phyloP scores from a whole-genome alignment of 2,113 vertebrate genomes.

The Rhinoderma darwinii region DNA sequence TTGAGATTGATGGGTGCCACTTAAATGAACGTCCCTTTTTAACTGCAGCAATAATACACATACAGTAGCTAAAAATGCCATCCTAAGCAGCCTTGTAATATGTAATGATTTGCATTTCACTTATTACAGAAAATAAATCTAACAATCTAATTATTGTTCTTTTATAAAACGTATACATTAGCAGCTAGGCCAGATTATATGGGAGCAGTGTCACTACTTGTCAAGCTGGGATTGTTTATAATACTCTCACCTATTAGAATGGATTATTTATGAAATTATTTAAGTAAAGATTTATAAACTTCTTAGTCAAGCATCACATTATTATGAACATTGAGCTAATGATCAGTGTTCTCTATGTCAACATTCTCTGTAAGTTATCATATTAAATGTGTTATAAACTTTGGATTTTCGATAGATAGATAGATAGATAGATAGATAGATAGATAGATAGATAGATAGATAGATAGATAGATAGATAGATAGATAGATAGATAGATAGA shows the following conservation, averaged over 20 bases:
- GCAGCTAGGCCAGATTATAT: neutral
- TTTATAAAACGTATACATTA: slow-evolving; percentile 31
- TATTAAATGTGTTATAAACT: neutral
- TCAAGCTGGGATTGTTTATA: neutral
- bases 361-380: too few species aligned
- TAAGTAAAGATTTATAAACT: neutral
- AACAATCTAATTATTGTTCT: slow-evolving; percentile 36
- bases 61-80: slow-evolving; percentile 30
- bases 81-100: slow-evolving; percentile 43
- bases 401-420: too few species aligned
- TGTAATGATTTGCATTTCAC: slow-evolving; percentile 40
- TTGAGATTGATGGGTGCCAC: neutral
- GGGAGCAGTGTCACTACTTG: slow-evolving; percentile 8
- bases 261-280: slow-evolving; percentile 10
- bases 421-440: neutral
- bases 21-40: slow-evolving; percentile 36
- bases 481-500: neutral
- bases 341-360: neutral
- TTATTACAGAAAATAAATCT: slow-evolving; percentile 29
- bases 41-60: slow-evolving; percentile 21
- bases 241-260: neutral
- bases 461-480: neutral
- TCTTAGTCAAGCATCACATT: neutral
- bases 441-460: neutral
- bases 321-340: neutral